A percentile compares a stretch with the other conserved stretches of the same genome.
These are phyloP conservation scores for Aphelinus atriplicis DNA, from an alignment of 1,140 invertebrate species.

Conservation along the genomic window DNA sequence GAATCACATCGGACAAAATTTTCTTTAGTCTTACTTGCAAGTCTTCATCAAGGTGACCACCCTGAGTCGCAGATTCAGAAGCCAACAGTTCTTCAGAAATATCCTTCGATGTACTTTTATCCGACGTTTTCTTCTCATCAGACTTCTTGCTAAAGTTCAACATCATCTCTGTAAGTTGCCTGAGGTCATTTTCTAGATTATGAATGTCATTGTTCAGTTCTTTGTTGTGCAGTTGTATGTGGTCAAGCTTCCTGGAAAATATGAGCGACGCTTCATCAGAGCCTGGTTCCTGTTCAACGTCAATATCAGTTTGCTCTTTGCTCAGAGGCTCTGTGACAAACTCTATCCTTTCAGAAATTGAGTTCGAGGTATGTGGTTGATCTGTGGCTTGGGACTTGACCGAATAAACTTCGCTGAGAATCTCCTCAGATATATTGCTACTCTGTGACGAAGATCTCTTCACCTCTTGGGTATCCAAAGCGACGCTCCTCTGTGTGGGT, in stretches of 20 bases:
- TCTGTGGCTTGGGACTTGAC: slow-evolving; percentile 10
- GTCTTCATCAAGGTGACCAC: slow-evolving; percentile 1
- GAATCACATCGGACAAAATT: slow-evolving; percentile 44
- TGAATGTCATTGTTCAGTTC: slow-evolving; percentile 60
- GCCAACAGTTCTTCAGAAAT: slow-evolving; percentile 52
- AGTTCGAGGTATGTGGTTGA: not conserved
- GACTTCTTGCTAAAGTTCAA: slow-evolving; percentile 58
- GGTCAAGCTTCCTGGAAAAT: slow-evolving; percentile 52
- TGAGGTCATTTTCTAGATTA: slow-evolving; percentile 59
- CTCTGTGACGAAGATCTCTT: slow-evolving; percentile 43
- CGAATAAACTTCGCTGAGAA: slow-evolving; percentile 43
- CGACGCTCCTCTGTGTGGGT: slow-evolving; percentile 39
- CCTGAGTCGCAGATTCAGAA: slow-evolving; percentile 5
- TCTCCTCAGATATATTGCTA: slow-evolving; percentile 46
- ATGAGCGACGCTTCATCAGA: slow-evolving; percentile 33
- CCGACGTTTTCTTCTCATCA: slow-evolving; percentile 43
- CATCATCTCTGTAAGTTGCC: slow-evolving; percentile 61
- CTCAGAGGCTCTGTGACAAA: not conserved
- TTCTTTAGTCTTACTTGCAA: slow-evolving; percentile 35
- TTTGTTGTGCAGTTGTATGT: slow-evolving; percentile 58
- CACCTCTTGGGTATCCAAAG: slow-evolving; percentile 19
- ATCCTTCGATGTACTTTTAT: slow-evolving; percentile 50
- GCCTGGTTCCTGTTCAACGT: slow-evolving; percentile 8
- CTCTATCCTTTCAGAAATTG: slow-evolving; percentile 11
- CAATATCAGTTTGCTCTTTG: slow-evolving; percentile 9